Percentiles rank a stretch among this genome's conserved stretches.
These are phyloP conservation scores for Grammomys dolichurus DNA, from an alignment of 2,113 vertebrate genomes.

Conservation along the genomic window DNA sequence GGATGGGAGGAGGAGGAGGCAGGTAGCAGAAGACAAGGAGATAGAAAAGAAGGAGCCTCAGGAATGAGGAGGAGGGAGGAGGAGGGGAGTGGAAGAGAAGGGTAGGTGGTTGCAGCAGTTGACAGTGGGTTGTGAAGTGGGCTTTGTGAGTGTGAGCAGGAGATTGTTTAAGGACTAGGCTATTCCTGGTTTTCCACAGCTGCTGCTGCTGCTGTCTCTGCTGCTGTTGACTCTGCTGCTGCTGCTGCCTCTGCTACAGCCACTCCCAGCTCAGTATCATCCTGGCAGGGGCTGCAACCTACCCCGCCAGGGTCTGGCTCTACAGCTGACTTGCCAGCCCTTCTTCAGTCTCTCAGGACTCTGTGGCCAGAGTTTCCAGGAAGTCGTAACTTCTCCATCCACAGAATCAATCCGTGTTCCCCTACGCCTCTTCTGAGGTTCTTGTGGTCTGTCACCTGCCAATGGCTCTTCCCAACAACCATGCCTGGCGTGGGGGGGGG, in stretches of 20 bases:
- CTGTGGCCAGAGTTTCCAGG: constrained; percentile 54
- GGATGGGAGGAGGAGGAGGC: background rate
- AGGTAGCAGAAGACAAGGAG: background rate
- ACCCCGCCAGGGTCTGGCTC: background rate
- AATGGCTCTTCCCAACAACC: background rate
- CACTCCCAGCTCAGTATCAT: too few relatives aligned
- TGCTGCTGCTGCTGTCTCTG: background rate
- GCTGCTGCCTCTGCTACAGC: background rate
- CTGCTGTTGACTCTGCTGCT: too few relatives aligned
- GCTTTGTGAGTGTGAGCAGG: too few relatives aligned
- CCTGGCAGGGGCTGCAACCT: rapidly evolving
- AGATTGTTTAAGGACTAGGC: background rate
- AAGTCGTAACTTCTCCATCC: constrained; percentile 69
- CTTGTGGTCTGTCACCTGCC: background rate
- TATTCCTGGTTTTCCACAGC: background rate
- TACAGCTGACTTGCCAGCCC: background rate
- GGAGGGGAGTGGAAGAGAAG: background rate
- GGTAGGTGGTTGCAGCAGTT: too few relatives aligned
- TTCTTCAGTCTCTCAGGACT: background rate
- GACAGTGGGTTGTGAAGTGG: background rate
- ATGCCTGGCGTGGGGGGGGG: rapidly evolving
- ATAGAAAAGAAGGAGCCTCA: background rate
- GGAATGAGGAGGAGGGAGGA: too few relatives aligned
- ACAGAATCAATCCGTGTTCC: constrained; percentile 40
- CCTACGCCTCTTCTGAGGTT: background rate